Evolutionary conservation across 30 jellyfish, hydroid and myxozoan genomes (phyloP).

Genomic region (Hydra vulgaris): DNA sequence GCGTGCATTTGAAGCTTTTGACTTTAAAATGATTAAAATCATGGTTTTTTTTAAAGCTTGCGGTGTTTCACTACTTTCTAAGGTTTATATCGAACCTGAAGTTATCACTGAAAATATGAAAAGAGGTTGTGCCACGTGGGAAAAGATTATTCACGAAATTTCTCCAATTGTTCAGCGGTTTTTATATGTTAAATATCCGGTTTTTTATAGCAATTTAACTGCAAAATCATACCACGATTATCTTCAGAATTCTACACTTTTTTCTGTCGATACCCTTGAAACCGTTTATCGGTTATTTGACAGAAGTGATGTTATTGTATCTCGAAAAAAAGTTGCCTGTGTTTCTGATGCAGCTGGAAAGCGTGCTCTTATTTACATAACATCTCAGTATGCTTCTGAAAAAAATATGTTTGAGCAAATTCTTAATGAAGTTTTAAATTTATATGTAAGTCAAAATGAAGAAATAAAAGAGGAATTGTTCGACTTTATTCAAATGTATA

Average conservation of each 20-base stretch:
- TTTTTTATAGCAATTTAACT: slow-evolving; percentile 9
- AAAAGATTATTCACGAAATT: slow-evolving; percentile 9
- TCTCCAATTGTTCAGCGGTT: slow-evolving; percentile 40
- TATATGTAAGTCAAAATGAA: background rate
- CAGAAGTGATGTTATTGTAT: slow-evolving; percentile 18
- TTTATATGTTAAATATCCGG: slow-evolving; percentile 11
- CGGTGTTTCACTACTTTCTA: slow-evolving; percentile 11
- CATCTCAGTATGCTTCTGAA: background rate
- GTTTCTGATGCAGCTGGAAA: slow-evolving; percentile 7
- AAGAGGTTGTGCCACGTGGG: slow-evolving; percentile 51
- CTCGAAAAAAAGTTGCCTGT: slow-evolving; percentile 16
- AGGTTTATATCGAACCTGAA: slow-evolving; percentile 24
- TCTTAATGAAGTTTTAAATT: background rate
- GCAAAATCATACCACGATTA: slow-evolving; percentile 8
- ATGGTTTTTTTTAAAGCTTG: slow-evolving; percentile 37
- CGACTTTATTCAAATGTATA: background rate
- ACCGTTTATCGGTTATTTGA: slow-evolving; percentile 33
- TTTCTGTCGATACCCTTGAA: slow-evolving; percentile 28
- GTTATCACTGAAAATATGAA: slow-evolving; percentile 32
- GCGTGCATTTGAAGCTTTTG: slow-evolving; percentile 3
- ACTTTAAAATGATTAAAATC: background rate
- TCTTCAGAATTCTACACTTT: slow-evolving; percentile 16
- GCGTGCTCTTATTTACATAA: slow-evolving; percentile 16
- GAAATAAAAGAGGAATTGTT: background rate
- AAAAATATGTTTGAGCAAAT: slow-evolving; percentile 3